Evolutionary conservation across 2,797 vertebrate genomes (phyloP), one percentile per base, ranked within the genome.

Genomic region (Premnoplex brunnescens): DNA sequence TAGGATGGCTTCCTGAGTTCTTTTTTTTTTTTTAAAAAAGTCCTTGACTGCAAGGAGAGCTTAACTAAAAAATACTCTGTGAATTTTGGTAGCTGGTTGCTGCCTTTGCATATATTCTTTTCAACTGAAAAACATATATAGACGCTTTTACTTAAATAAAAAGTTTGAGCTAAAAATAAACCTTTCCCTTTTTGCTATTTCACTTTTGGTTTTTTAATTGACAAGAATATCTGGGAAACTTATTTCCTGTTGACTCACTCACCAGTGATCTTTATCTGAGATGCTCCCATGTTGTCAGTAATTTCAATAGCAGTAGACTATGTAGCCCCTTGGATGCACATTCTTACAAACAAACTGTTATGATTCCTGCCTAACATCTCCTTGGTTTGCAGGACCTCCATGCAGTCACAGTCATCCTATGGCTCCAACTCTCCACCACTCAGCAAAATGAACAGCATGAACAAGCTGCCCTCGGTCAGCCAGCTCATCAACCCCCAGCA

Each of bases 401-500:
- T 99, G 97, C 98, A 98, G 87, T 98, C 98, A 2, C 99, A 99
- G 96, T 96, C 98, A 32, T 96, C 98, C 7, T 99, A 98, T 0
- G 99, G 99, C 75, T 99, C 98, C 97, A 98, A 73, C 96, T 99
- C 99, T 44, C 99, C 99, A 0, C 99, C 99, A 1, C 98, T 99
- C 44, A 98, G 98, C 96, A 99, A 99, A 96, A 98, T 98, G 98
- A 98, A 97, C 96, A 98, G 97, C 95, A 98, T 99, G 98, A 99
- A 99, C 98, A 99, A 99, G 97, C 98, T 99, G 88, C 99, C 99
- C 36, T 99, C 99, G 0, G 99, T 99, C 98, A 99, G 99, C 97
- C 99, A 99, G 97, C 98, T 99, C 59, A 99, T 99, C 97, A 99
- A 99, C 98, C 99, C 99, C 30, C 99, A 99, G 97, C 99, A 99